These are phyloP conservation scores for Chloromyia formosa DNA, from an alignment of 2,888 invertebrate species.

Conservation along the genomic window DNA sequence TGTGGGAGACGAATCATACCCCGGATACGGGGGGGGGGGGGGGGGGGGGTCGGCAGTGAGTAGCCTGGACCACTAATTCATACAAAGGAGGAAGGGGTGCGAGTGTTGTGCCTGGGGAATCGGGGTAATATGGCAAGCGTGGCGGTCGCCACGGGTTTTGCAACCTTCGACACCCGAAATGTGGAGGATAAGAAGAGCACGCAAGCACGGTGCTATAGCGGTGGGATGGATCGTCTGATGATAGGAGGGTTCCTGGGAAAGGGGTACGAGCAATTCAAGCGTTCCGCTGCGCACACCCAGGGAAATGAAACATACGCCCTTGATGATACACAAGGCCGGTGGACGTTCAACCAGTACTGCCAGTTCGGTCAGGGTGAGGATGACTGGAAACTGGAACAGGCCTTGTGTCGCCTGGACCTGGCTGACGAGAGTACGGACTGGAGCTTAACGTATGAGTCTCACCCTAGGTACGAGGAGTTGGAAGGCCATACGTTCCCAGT, in stretches of 20 bases:
- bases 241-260: neutral
- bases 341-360: slow-evolving; percentile 1
- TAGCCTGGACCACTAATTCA: neutral
- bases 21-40: too few species aligned
- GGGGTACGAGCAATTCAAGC: neutral
- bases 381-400: too few species aligned
- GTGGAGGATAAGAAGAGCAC: neutral
- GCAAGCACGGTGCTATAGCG: neutral
- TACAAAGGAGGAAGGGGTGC: neutral
- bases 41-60: slow-evolving; percentile 9
- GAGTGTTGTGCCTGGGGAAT: neutral
- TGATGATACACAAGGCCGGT: slow-evolving; percentile 1
- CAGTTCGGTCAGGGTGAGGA: neutral
- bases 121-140: slow-evolving; percentile 10
- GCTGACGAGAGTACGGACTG: neutral
- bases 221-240: neutral
- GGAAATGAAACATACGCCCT: neutral
- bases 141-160: neutral
- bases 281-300: neutral
- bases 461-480: neutral
- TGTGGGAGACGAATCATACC: neutral
- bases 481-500: neutral
- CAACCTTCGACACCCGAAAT: neutral
- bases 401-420: neutral
- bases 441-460: neutral